Base-by-base conservation (phyloP, 2,113 vertebrate species). In the Setophaga kirtlandii region DNA sequence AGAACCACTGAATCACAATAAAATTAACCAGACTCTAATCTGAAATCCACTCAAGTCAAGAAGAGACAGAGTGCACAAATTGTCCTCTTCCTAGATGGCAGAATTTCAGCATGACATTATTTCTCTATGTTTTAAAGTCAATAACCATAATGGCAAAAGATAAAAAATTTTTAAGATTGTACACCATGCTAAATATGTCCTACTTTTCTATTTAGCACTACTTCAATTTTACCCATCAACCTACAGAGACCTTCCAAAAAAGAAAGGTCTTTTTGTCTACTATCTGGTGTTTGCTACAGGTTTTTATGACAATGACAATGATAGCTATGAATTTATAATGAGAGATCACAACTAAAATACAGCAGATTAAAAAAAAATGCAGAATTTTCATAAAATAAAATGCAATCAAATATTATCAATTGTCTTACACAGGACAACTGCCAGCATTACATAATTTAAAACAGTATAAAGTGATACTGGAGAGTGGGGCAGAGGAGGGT, bases 401-500 rank as follows among this genome's bases (percentile, higher is more conserved):
- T 18, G 15, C 15, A 63, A 81, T 53, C 12, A 71, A 69, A 25
- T 69, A 46, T 21, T 77, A 39, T 27, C 16, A 62, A 6, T 46
- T 70, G 12, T 47, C 41, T 67, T 50, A 73, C 25, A 50, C 3
- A 74, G 56, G 15, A 37, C 25, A 55, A 33, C 22, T 60, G 64
- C 27, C 59, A 87, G 12, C 2, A 0, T n/a, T 50, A 20, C 33
- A 69, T 67, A 63, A 73, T 71, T 62, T 76, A 27, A 83, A 92
- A 60, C 12, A 82, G 30, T 15, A 76, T 15, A 5, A 84, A 78
- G 3, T 80, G 31, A 31, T 21, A 53, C 8, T 8, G 30, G 3
- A 27, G 22, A 47, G 9, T 21, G 10, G 4, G 8, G 15, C 1
- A 53, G 22, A 25, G 2, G 2, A 22, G 19, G 5, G 8, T 12